Base-by-base conservation (phyloP, 2,888 invertebrate species). In the Nycteola revayana region DNA sequence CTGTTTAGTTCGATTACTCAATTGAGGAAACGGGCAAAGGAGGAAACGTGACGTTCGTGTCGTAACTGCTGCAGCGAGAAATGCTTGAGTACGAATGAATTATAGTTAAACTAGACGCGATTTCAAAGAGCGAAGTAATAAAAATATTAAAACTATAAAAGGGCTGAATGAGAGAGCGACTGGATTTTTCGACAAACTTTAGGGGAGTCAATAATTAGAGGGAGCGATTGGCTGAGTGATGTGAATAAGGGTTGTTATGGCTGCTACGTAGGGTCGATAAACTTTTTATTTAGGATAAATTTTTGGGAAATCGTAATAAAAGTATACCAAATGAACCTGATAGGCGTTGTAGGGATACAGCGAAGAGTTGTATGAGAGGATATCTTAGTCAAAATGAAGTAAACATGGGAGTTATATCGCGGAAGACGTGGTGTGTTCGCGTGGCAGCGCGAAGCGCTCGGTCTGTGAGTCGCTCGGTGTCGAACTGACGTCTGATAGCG, bases 131-230 rank as follows among this genome's bases (percentile, higher is more conserved):
- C 57, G 55, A 44, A 59, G 64, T 74, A 76, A 75, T 77, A 79
- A 78, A 79, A 84, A 78, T 76, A 79, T 73, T 69, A 63, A 62
- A 71, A 72, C 67, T 66, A 73, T 76, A 74, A 76, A 77, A 79
- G 69, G 67, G 69, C 68, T 59, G 69, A 70, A 72, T 69, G 49
- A 14, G 71, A 70, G 74, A 77, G 68, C 67, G 67, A 66, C 65
- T 55, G 46, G 32, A 41, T 48, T 58, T 57, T 54, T 75, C 68
- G 72, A 77, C 71, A 73, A 82, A 84, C 70, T 84, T 83, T 80
- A 78, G 85, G 87, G 86, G 85, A 84, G 81, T 78, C 74, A 78
- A 85, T 86, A 85, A 86, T 86, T 85, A 79, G 78, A 83, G 87
- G 86, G 86, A 80, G 82, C 82, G 78, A 80, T 75, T 66, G 72